These are phyloP conservation scores for Pelusios castaneus DNA, from an alignment of 2,113 vertebrate species.

Conservation along the genomic window DNA sequence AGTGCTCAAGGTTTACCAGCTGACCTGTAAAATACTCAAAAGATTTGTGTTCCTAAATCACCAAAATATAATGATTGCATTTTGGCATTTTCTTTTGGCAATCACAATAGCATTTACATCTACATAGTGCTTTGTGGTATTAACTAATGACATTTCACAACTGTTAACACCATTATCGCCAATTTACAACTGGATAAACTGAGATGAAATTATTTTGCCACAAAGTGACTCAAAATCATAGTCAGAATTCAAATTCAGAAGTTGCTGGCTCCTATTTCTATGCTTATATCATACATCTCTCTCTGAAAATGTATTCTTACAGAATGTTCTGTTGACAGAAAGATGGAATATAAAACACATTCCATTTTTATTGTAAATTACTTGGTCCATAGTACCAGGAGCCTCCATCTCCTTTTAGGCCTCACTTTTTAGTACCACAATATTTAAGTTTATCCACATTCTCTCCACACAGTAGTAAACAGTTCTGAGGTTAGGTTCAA, in stretches of 20 bases:
- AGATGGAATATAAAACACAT: neutral
- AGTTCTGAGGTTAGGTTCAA: no score
- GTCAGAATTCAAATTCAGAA: neutral
- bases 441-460: neutral
- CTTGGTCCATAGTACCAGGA: neutral
- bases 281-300: neutral
- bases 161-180: neutral
- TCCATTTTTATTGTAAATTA: neutral
- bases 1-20: neutral
- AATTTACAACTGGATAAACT: neutral
- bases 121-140: no score
- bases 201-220: neutral
- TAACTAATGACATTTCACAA: neutral
- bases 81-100: slow-evolving; percentile 43
- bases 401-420: neutral
- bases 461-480: neutral
- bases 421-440: neutral
- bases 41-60: slow-evolving; percentile 5
- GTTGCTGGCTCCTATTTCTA: neutral
- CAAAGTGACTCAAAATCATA: neutral
- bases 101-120: neutral
- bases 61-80: slow-evolving; percentile 37
- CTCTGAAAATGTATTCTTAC: neutral
- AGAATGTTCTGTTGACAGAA: neutral
- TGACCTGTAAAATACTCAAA: neutral